Percentiles rank a stretch among this genome's conserved stretches.
Evolutionary conservation across 2,888 invertebrate species (phyloP).

Genomic region (Tinea pellionella): DNA sequence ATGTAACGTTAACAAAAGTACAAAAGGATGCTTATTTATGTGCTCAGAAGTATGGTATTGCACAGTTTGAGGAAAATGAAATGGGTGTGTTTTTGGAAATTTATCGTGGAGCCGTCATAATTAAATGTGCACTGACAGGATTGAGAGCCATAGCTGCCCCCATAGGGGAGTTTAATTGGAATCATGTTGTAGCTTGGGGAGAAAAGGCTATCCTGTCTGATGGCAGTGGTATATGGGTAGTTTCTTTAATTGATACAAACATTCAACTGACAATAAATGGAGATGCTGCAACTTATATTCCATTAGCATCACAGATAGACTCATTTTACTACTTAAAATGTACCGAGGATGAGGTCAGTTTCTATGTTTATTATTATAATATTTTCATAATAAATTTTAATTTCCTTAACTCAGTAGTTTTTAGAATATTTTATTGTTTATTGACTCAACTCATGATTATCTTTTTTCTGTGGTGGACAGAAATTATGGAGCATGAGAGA

Average conservation of each 20-base stretch:
- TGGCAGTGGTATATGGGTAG: conserved; percentile 38
- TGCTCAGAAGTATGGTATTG: conserved; percentile 23
- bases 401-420: too few species aligned
- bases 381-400: too few species aligned
- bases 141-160: conserved; percentile 26
- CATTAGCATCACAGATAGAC: conserved; percentile 33
- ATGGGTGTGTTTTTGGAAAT: conserved; percentile 8
- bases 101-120: conserved; percentile 13
- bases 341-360: conserved; percentile 36
- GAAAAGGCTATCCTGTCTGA: conserved; percentile 32
- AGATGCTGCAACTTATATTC: conserved; percentile 29
- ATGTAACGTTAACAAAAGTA: neutral
- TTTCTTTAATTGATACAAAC: conserved; percentile 32
- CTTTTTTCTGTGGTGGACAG: too few species aligned
- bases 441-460: too few species aligned
- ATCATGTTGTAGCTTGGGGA: conserved; percentile 36
- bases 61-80: conserved; percentile 24
- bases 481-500: too few species aligned
- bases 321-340: conserved; percentile 42
- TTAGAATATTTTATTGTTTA: too few species aligned
- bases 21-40: neutral
- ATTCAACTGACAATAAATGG: conserved; percentile 34
- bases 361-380: too few species aligned
- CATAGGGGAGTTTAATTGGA: conserved; percentile 22
- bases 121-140: conserved; percentile 41